Evolutionary conservation across 2,888 invertebrate genomes (phyloP), one percentile per base, ranked within the genome.

Genomic region (Drosophila aldrichi): DNA sequence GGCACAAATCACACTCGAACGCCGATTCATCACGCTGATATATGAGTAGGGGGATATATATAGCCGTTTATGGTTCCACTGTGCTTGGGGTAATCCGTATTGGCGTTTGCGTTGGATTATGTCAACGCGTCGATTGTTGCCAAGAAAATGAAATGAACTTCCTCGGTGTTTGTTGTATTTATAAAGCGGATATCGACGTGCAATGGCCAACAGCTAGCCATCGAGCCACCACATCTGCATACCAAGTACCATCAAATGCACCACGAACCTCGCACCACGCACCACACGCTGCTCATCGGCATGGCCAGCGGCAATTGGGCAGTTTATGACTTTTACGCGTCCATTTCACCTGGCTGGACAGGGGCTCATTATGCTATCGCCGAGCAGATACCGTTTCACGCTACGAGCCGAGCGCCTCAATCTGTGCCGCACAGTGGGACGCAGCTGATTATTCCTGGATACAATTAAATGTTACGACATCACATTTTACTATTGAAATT

Each of bases 101-200:
- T n/a, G 20, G 52, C 52, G 36, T 0, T n/a, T 20, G 54, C 54
- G 22, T 40, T 51, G 48, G 77, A 75, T 83, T 88, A 86, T 86
- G 86, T 88, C 89, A 88, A 85, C 83, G 83, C 81, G 78, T 74
- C 86, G 82, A 79, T 81, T 71, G 90, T 79, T 84, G 77, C 77
- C 81, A 78, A 77, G 79, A 80, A 79, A 92, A 91, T 92, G 90
- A 90, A 91, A 89, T 90, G 82, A 90, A 91, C 91, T 92, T 92
- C 92, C 91, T 90, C 80, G 80, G 81, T 81, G 69, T 79, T 82
- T 91, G 89, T 81, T 92, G 92, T 92, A 92, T 92, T 92, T 92
- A 92, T 92, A 91, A 92, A 92, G 92, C 92, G 89, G 87, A 90
- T 86, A 79, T 88, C 83, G 58, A 49, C 41, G 74, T 60, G 64